phyloP scores from a whole-genome alignment of 64 coral and sea anemone genomes.

The Actinia equina region DNA sequence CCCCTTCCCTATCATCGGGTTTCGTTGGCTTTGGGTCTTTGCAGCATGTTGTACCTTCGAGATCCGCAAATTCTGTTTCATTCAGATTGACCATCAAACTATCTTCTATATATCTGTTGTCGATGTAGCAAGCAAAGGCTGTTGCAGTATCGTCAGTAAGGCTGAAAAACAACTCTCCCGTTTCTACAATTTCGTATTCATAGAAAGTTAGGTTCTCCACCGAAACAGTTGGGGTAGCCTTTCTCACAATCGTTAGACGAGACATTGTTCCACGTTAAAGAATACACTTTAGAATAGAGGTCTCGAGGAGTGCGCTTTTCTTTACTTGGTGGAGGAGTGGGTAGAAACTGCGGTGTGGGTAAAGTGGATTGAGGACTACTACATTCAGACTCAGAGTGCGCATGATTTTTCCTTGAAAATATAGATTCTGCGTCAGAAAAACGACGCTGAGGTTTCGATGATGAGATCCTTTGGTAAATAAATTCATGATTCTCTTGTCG shows the following conservation, averaged over 20 bases:
- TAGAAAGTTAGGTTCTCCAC: too few species aligned
- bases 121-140: neutral
- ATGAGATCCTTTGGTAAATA: too few species aligned
- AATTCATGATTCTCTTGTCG: too few species aligned
- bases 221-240: too few species aligned
- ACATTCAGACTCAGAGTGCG: too few species aligned
- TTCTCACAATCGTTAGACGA: neutral
- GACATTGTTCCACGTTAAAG: neutral
- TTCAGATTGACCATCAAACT: conserved; percentile 2
- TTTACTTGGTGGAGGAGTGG: too few species aligned
- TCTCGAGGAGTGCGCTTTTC: neutral
- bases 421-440: too few species aligned
- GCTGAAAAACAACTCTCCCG: neutral
- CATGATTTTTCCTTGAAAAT: too few species aligned
- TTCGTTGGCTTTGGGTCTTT: conserved; percentile 3
- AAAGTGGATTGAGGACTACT: neutral
- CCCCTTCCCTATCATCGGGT: neutral
- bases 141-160: neutral
- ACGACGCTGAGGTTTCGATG: too few species aligned
- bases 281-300: neutral
- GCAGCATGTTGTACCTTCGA: neutral
- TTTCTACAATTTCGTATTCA: neutral
- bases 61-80: neutral
- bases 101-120: neutral
- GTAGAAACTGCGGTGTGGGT: neutral